These are phyloP conservation scores for Huso huso DNA, from an alignment of 2,797 vertebrate genomes.

Conservation along the genomic window DNA sequence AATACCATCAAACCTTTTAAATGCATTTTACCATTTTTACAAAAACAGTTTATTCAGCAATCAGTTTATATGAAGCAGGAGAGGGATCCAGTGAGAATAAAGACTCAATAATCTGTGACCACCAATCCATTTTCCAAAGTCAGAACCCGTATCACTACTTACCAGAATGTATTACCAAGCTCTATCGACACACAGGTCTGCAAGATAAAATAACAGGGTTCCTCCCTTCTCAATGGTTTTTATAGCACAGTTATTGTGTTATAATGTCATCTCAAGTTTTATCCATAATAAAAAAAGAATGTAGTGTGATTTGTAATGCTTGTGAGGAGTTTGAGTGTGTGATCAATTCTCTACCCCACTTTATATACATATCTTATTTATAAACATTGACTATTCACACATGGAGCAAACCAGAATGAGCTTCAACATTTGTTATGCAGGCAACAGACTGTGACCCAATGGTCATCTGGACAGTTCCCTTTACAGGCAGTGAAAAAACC, in stretches of 20 bases:
- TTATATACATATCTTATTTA: neutral
- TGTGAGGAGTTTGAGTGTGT: neutral
- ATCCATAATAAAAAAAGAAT: neutral
- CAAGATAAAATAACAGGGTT: neutral
- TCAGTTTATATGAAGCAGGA: no score
- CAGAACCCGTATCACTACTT: neutral
- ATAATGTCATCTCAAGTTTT: neutral
- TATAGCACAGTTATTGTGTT: neutral
- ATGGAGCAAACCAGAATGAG: neutral
- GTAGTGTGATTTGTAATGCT: neutral
- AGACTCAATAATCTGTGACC: neutral
- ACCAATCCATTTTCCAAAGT: neutral
- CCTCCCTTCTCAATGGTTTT: neutral
- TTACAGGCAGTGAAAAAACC: neutral
- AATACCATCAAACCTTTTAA: no score
- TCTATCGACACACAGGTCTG: neutral
- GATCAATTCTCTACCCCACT: neutral
- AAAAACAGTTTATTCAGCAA: no score
- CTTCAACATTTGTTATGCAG: neutral
- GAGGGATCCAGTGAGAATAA: no score
- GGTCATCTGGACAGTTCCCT: neutral
- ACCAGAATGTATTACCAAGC: neutral
- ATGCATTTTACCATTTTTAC: no score
- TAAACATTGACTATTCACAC: neutral
- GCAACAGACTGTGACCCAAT: neutral